These are phyloP conservation scores for Acestrorhynchus altus DNA, from an alignment of 2,797 vertebrate genomes.

Conservation along the genomic window DNA sequence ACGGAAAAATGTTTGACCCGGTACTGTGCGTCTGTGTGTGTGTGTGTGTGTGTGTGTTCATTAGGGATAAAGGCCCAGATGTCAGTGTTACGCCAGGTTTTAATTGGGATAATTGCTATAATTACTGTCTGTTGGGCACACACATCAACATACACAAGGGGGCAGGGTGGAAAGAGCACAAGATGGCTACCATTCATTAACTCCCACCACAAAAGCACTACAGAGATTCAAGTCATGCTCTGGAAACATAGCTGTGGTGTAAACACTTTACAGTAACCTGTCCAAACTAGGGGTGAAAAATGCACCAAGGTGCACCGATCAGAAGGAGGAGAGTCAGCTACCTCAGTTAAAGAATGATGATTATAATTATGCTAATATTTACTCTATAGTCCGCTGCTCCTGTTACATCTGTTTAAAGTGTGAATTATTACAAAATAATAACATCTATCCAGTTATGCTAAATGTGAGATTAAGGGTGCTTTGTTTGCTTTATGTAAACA, in stretches of 20 bases:
- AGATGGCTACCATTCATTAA: constrained; percentile 2
- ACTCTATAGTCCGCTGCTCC: too few relatives aligned
- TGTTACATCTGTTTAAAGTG: too few relatives aligned
- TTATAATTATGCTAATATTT: not conserved
- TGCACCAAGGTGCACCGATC: not conserved
- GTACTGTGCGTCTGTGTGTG: not conserved
- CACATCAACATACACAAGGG: constrained; percentile 20
- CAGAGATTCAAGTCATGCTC: not conserved
- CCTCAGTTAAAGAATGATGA: not conserved
- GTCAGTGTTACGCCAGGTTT: constrained; percentile 39
- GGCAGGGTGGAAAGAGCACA: not conserved
- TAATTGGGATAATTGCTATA: constrained; percentile 49
- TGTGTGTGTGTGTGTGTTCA: constrained; percentile 11
- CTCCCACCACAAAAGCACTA: not conserved
- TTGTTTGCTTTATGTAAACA: too few relatives aligned
- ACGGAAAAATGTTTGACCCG: not conserved
- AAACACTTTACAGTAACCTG: not conserved
- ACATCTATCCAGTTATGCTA: too few relatives aligned
- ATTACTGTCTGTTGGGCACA: constrained; percentile 40
- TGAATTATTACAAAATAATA: too few relatives aligned
- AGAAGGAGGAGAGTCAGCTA: not conserved
- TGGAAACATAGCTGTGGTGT: not conserved
- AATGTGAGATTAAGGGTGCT: too few relatives aligned
- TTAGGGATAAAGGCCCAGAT: constrained; percentile 46
- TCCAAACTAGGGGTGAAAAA: not conserved